Conservation (phyloP, 1,140 invertebrate species). For the Danaus plexippus region DNA sequence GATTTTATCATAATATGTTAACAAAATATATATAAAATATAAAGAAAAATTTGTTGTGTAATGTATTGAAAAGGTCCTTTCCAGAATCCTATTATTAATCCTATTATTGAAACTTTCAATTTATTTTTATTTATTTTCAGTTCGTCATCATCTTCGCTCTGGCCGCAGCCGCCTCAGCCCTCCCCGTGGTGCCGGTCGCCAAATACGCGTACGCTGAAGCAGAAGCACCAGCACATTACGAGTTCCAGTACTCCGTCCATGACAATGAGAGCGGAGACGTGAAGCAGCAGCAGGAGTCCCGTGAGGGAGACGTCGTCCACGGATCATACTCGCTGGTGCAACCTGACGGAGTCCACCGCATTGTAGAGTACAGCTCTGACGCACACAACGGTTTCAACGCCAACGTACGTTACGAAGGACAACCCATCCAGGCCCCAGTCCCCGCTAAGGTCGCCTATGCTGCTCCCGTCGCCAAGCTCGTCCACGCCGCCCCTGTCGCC, state of each 20-base stretch:
- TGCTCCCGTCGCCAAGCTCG: constrained; percentile 33
- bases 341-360: constrained; percentile 72
- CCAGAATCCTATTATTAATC: neutral
- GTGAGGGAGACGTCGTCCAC: constrained; percentile 73
- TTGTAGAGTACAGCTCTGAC: constrained; percentile 74
- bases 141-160: constrained; percentile 42
- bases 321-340: constrained; percentile 75
- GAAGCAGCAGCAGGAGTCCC: constrained; percentile 60
- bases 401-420: constrained; percentile 47
- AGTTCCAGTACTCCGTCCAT: constrained; percentile 78
- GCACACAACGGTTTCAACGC: constrained; percentile 51
- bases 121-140: constrained; percentile 26
- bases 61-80: neutral
- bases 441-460: constrained; percentile 33
- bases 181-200: constrained; percentile 31
- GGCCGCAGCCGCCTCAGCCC: constrained; percentile 41
- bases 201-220: constrained; percentile 51
- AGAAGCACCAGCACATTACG: constrained; percentile 76
- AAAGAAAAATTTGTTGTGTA: too few relatives aligned
- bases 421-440: constrained; percentile 29
- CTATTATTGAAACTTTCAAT: constrained; percentile 6
- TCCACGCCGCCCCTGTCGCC: constrained; percentile 30
- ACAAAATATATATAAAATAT: too few relatives aligned
- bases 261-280: constrained; percentile 72
- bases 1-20: too few relatives aligned